Evolutionary conservation across 2,113 vertebrate species (phyloP), one percentile per base, ranked within the genome.

Genomic region (Acanthisitta chloris): DNA sequence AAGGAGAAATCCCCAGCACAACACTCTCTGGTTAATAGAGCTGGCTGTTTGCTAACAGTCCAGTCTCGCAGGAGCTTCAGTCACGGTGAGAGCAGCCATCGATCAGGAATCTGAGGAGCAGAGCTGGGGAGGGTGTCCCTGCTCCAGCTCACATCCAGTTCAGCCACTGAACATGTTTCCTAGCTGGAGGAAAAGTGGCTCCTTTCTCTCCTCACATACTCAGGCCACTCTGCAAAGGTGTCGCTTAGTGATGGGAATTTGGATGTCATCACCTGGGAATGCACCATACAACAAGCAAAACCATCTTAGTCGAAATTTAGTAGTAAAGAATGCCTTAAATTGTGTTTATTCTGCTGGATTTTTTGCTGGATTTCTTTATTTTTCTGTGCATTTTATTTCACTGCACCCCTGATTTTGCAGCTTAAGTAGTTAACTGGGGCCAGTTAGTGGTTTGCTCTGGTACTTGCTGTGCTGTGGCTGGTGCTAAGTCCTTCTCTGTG

Each of bases 81-180:
- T 87, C 72, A 33, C 2, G 2, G 52, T 40, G 61, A 76, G 65
- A 74, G 62, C 4, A 3, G 64, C 43, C 66, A 43, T 31, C 5
- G 8, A 23, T 70, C 81, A 85, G 7, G 23, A 72, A 21, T 8
- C 5, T 2, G 57, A 31, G 70, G 43, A 34, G 43, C n/a, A 14
- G 62, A 0, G 0, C 2, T 18, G 42, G 5, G 54, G 10, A 48
- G 31, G 45, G 33, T 0, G 0, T 8, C 4, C 24, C 52, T 33
- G 59, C 85, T 58, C 38, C 51, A 25, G 42, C 59, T 62, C 69
- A 14, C 15, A 16, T 69, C 26, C 9, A 2, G 0, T 29, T 18
- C 10, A 4, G 4, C 40, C 40, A 17, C 40, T 5, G 0, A 11
- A 6, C 10, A 2, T 4, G 3, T 51, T 40, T 36, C 40, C 15